These are phyloP conservation scores for Alauda arvensis DNA, from an alignment of 2,797 vertebrate genomes.

Conservation along the genomic window DNA sequence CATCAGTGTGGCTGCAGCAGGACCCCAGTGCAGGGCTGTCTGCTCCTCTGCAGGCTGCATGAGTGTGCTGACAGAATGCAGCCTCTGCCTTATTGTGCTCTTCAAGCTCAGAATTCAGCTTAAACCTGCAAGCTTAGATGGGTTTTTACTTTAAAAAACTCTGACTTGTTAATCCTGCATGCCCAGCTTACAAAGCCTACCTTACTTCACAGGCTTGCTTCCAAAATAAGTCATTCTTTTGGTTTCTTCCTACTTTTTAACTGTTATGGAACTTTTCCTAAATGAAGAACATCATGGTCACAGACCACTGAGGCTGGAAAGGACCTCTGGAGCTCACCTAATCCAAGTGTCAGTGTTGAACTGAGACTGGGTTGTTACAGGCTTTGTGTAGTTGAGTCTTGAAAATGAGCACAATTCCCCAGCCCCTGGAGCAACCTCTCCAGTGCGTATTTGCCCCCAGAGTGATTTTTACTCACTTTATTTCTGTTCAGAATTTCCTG, in stretches of 20 bases:
- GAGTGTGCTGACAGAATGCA: fast-evolving
- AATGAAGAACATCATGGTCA: not conserved
- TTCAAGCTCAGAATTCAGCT: not conserved
- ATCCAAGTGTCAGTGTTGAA: not conserved
- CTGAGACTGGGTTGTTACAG: not conserved
- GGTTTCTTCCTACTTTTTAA: not conserved
- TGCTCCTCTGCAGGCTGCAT: not conserved
- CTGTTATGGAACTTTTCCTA: not conserved
- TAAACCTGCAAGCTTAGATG: not conserved
- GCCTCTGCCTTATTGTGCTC: not conserved
- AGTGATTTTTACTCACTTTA: not conserved
- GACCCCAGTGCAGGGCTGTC: not conserved
- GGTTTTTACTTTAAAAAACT: not conserved
- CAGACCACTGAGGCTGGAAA: not conserved
- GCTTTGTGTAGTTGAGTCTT: not conserved
- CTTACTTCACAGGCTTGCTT: not conserved
- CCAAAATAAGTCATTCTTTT: not conserved
- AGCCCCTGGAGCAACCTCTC: not conserved
- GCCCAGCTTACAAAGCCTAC: not conserved
- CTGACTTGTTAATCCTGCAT: not conserved
- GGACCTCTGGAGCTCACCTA: not conserved
- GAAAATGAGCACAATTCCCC: not conserved
- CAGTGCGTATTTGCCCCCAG: not conserved
- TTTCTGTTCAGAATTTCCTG: not conserved
- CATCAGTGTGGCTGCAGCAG: not conserved